phyloP scores from a whole-genome alignment of 2,888 invertebrate species.

The Stenchaetothrips biformis region DNA sequence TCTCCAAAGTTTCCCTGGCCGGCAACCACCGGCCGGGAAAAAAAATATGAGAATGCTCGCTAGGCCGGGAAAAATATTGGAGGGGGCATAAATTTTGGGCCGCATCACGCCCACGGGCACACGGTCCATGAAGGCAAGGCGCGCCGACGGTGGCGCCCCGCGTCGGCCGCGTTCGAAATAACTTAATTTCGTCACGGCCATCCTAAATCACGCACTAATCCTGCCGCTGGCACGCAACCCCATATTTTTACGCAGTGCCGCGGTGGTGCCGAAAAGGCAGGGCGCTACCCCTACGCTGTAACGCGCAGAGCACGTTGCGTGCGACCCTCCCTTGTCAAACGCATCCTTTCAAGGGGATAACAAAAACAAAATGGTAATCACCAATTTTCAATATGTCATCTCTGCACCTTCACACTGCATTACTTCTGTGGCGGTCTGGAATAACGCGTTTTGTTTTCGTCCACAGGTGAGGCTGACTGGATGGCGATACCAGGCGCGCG shows the following conservation, averaged over 20 bases:
- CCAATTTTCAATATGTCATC: too few species aligned
- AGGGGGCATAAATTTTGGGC: slow-evolving; percentile 12
- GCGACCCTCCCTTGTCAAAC: too few species aligned
- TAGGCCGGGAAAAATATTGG: background rate
- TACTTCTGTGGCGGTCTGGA: too few species aligned
- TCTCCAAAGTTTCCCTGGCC: background rate
- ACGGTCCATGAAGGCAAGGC: background rate
- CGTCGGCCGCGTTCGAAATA: slow-evolving; percentile 2
- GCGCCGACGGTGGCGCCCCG: background rate
- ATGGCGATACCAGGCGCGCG: slow-evolving; percentile 26
- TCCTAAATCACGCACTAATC: slow-evolving; percentile 16
- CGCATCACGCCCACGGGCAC: background rate
- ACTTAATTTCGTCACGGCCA: slow-evolving; percentile 21
- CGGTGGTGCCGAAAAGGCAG: background rate
- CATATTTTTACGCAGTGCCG: background rate
- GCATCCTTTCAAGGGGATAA: too few species aligned
- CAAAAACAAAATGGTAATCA: too few species aligned
- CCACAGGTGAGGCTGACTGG: slow-evolving; percentile 25
- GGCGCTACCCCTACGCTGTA: too few species aligned
- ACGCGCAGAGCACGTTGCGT: too few species aligned
- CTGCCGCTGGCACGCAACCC: slow-evolving; percentile 11
- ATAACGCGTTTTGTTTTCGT: too few species aligned
- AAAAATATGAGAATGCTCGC: background rate
- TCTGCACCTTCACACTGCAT: too few species aligned
- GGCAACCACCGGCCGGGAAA: background rate